Base-by-base conservation (phyloP, 2,113 vertebrate genomes). In the Scolopax mira region DNA sequence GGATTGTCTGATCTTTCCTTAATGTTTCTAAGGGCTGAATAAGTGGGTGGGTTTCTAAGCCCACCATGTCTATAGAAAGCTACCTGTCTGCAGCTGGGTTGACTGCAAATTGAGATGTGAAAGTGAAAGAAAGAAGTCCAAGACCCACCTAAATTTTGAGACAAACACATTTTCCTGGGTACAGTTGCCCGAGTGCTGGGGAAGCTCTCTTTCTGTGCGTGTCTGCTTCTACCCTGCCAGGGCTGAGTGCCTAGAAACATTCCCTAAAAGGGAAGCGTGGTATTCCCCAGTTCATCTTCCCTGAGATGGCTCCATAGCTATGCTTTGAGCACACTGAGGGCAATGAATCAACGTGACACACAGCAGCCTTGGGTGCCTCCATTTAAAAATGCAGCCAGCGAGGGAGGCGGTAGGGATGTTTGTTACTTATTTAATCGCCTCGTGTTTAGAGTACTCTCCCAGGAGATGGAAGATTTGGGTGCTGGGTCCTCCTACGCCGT, bases 381-480 rank as follows among this genome's bases (percentile, higher is more conserved):
- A 37, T 94, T 94, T 93, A 89, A 89, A 95, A 92, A 96, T 75
- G 94, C 37, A 91, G 91, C 62, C 84, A 25, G 21, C 1, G 15
- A 77, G 90, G 57, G 66, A 85, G 78, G 81, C 1, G 0, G 30
- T 81, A 89, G 81, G 90, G 66, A 89, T 89, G 66, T 67, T 87
- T 92, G 73, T 94, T 90, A 83, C 48, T 42, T 96, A 85, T 78
- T 93, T 96, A 86, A 92, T 80, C 35, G 67, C 46, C 70, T 65
- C 0, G 0, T 66, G 61, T 88, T 92, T 66, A 37, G 62, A 79
- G 73, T 51, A 46, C 67, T 69, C 58, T 66, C 82, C 71, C 51
- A 77, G 79, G 49, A 77, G 66, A 78, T 85, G 67, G 46, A 80
- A 75, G 90, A 84, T 92, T 61, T 79, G 80, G 61, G 61, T 82